These are phyloP conservation scores for Cremastinae sp. DNA, from an alignment of 2,888 invertebrate species.

Conservation along the genomic window DNA sequence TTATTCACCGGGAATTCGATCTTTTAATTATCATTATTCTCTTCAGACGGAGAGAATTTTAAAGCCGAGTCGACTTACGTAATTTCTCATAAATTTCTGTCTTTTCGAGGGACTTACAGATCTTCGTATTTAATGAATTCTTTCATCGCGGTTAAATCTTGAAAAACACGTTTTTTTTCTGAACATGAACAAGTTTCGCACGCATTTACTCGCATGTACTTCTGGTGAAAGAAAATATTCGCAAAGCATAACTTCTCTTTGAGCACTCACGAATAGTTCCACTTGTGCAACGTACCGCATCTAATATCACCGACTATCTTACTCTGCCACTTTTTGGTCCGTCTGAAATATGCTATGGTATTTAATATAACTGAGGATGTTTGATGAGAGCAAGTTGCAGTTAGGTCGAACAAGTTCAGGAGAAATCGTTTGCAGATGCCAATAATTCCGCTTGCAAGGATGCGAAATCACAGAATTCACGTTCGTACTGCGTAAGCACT, in stretches of 20 bases:
- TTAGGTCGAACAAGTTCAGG: too few species aligned
- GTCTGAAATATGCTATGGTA: too few species aligned
- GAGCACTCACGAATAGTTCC: slow-evolving; percentile 54
- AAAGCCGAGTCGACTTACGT: too few species aligned
- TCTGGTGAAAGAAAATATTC: slow-evolving; percentile 4
- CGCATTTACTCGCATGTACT: slow-evolving; percentile 2
- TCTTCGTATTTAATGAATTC: not conserved
- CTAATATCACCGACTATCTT: slow-evolving; percentile 55
- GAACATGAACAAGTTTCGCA: too few species aligned
- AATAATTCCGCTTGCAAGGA: not conserved
- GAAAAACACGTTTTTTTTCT: slow-evolving; percentile 21
- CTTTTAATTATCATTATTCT: too few species aligned
- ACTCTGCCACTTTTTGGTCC: not conserved
- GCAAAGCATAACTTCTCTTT: too few species aligned
- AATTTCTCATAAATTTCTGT: too few species aligned
- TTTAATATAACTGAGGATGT: too few species aligned
- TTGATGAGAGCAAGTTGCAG: too few species aligned
- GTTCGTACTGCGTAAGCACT: slow-evolving; percentile 32
- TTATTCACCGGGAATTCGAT: too few species aligned
- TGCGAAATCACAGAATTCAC: slow-evolving; percentile 14
- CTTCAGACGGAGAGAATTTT: too few species aligned
- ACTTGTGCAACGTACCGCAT: slow-evolving; percentile 59
- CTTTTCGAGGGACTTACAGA: slow-evolving; percentile 3
- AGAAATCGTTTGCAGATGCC: too few species aligned
- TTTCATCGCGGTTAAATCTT: slow-evolving; percentile 14